Percentiles rank a stretch among this genome's conserved stretches.
phyloP scores from a whole-genome alignment of 2,888 invertebrate genomes.

The Harpagoxenus sublaevis region DNA sequence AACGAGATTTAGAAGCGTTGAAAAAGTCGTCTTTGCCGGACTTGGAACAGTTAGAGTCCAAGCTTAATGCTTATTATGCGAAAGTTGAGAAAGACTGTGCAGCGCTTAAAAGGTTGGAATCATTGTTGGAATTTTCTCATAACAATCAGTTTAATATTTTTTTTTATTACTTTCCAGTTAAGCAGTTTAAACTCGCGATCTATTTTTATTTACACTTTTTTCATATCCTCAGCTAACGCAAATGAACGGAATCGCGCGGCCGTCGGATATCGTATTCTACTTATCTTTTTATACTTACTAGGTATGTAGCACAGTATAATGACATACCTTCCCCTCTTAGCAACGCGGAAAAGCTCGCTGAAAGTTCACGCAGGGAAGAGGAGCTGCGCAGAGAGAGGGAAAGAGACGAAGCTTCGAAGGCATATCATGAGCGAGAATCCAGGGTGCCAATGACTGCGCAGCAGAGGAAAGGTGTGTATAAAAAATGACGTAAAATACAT shows the following conservation, averaged over 20 bases:
- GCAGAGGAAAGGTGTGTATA: constrained; percentile 83
- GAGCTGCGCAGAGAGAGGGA: constrained; percentile 83
- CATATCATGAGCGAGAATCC: constrained; percentile 84
- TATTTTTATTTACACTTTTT: constrained; percentile 24
- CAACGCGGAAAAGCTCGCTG: constrained; percentile 84
- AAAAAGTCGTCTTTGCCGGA: constrained; percentile 91
- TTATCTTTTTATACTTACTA: constrained; percentile 81
- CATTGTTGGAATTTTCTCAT: constrained; percentile 54
- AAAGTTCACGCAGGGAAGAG: constrained; percentile 83
- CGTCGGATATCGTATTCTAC: constrained; percentile 71
- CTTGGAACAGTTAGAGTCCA: constrained; percentile 92
- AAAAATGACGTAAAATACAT: background rate
- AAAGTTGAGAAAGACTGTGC: constrained; percentile 90
- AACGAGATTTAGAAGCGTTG: constrained; percentile 90
- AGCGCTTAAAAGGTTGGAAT: constrained; percentile 87
- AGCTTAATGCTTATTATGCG: constrained; percentile 92
- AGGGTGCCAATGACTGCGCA: constrained; percentile 80
- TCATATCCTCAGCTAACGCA: constrained; percentile 54
- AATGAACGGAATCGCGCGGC: constrained; percentile 64
- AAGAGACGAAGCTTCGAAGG: constrained; percentile 82
- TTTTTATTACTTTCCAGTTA: constrained; percentile 33
- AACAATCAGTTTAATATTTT: constrained; percentile 39
- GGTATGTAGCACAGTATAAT: constrained; percentile 85
- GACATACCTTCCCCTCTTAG: constrained; percentile 85
- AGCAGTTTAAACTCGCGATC: constrained; percentile 24